phyloP scores from a whole-genome alignment of 1,140 invertebrate species.

The Heterodera schachtii region DNA sequence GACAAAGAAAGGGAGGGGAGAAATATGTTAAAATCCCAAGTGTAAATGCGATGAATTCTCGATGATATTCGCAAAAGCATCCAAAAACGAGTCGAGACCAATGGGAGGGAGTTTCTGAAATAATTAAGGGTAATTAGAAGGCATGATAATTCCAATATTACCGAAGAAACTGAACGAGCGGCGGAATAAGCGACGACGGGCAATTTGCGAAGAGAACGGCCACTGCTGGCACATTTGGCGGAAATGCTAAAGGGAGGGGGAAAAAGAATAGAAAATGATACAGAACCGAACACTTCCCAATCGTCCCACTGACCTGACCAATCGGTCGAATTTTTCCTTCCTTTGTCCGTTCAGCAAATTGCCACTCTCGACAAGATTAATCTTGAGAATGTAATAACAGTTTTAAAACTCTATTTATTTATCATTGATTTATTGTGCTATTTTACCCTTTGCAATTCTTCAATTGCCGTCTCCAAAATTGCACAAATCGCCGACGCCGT shows the following conservation, averaged over 20 bases:
- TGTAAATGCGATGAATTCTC: not conserved
- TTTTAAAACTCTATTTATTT: constrained; percentile 3
- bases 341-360: not conserved
- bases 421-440: not conserved
- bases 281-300: not conserved
- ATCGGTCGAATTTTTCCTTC: not conserved
- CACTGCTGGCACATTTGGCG: constrained; percentile 1
- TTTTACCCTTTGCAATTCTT: constrained; percentile 37
- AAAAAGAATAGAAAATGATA: too few relatives aligned
- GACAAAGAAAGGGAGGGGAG: too few relatives aligned
- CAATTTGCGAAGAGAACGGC: constrained; percentile 28
- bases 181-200: constrained; percentile 32
- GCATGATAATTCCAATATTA: not conserved
- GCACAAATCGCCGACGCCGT: constrained; percentile 27
- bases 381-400: not conserved
- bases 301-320: not conserved
- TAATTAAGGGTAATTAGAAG: not conserved
- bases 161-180: constrained; percentile 4
- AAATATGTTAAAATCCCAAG: not conserved
- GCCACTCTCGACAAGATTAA: not conserved
- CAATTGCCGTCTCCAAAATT: constrained; percentile 37
- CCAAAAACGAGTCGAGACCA: not conserved
- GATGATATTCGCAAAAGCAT: not conserved
- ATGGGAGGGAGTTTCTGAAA: not conserved
- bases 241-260: not conserved